phyloP scores from a whole-genome alignment of 2,797 vertebrate species.

The Rhynchotus rufescens region DNA sequence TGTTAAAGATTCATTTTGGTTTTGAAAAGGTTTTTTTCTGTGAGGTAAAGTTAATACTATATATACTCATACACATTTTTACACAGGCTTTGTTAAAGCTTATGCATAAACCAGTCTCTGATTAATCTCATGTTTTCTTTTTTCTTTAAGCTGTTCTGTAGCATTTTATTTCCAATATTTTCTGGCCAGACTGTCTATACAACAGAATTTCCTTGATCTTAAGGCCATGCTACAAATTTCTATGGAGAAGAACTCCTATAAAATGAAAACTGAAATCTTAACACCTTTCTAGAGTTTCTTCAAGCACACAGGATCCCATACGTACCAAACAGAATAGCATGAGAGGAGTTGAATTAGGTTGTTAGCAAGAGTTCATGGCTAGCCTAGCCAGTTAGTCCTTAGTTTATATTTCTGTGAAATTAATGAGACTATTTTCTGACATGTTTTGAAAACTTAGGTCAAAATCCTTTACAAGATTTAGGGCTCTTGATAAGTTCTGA shows the following conservation, averaged over 20 bases:
- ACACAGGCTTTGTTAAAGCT: conserved; percentile 13
- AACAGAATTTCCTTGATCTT: conserved; percentile 5
- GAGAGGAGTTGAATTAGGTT: conserved; percentile 28
- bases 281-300: conserved; percentile 10
- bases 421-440: neutral
- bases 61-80: neutral
- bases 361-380: neutral
- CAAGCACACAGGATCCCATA: neutral
- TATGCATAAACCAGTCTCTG: neutral
- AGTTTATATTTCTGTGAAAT: neutral
- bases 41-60: neutral
- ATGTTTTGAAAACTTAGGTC: conserved; percentile 8
- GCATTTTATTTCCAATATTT: conserved; percentile 14
- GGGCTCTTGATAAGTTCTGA: neutral
- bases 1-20: neutral
- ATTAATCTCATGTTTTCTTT: conserved; percentile 10
- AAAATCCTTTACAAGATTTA: conserved; percentile 9
- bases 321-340: neutral
- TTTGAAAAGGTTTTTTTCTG: conserved; percentile 12
- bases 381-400: neutral
- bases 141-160: neutral
- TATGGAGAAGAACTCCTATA: neutral
- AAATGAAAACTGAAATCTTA: conserved; percentile 44
- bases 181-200: neutral
- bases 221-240: conserved; percentile 5